A percentile compares a stretch with the other conserved stretches of the same genome.
phyloP scores from a whole-genome alignment of 1,140 invertebrate genomes.

The Batillaria attramentaria region DNA sequence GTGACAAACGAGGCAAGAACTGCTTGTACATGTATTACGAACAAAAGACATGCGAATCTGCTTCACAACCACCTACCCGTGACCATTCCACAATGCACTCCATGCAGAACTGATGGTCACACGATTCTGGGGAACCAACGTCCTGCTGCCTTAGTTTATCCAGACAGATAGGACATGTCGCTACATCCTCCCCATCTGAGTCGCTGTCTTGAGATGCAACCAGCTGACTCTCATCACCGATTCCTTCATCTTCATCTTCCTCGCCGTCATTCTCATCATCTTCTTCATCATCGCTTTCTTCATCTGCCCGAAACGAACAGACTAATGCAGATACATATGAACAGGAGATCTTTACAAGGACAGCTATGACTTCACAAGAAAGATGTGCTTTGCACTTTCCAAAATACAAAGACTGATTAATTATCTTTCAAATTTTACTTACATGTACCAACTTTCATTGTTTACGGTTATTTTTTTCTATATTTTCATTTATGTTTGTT shows the following conservation, averaged over 20 bases:
- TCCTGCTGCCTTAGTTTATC: slow-evolving; percentile 78
- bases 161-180: slow-evolving; percentile 85
- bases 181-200: slow-evolving; percentile 77
- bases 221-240: slow-evolving; percentile 39
- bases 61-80: slow-evolving; percentile 74
- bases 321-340: too few species aligned
- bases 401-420: too few species aligned
- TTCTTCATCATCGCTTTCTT: not conserved
- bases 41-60: not conserved
- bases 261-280: slow-evolving; percentile 18
- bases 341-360: too few species aligned
- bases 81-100: slow-evolving; percentile 93
- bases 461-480: too few species aligned
- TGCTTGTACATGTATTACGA: too few species aligned
- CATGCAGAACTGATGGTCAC: slow-evolving; percentile 91
- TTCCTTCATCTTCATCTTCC: slow-evolving; percentile 25
- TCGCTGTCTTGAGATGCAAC: slow-evolving; percentile 35
- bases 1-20: too few species aligned
- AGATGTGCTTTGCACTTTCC: too few species aligned
- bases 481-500: too few species aligned
- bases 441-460: too few species aligned
- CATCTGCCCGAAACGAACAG: too few species aligned
- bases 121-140: slow-evolving; percentile 86
- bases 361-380: too few species aligned
- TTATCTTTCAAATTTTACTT: too few species aligned